Evolutionary conservation across 2,888 invertebrate genomes (phyloP).

Genomic region (Amphipyra berbera): DNA sequence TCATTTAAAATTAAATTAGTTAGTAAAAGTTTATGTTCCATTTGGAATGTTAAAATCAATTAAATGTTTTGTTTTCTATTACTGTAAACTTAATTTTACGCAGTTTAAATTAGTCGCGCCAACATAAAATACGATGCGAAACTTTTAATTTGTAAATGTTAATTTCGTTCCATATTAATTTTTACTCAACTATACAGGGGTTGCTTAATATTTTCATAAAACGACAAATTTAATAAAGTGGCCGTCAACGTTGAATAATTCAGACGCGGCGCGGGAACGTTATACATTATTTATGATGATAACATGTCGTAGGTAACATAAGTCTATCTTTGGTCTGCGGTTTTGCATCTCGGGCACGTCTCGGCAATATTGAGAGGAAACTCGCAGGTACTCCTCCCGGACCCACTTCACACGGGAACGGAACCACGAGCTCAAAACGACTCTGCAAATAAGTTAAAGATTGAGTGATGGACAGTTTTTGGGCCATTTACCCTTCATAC

Average conservation of each 20-base stretch:
- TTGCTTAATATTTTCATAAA: constrained; percentile 80
- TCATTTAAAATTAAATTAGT: constrained; percentile 25
- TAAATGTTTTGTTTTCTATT: constrained; percentile 55
- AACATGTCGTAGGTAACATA: constrained; percentile 83
- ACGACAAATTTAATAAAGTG: constrained; percentile 89
- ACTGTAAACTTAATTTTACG: constrained; percentile 48
- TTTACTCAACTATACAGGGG: constrained; percentile 66
- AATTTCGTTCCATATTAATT: constrained; percentile 76
- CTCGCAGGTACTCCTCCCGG: constrained; percentile 48
- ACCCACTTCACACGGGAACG: constrained; percentile 52
- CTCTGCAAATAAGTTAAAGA: constrained; percentile 36
- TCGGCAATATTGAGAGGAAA: constrained; percentile 75
- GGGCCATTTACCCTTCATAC: constrained; percentile 15
- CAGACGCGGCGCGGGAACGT: constrained; percentile 76
- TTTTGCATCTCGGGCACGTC: constrained; percentile 86
- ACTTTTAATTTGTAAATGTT: constrained; percentile 72
- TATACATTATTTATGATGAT: constrained; percentile 89
- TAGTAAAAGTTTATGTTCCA: constrained; percentile 9
- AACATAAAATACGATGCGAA: constrained; percentile 56
- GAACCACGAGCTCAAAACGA: constrained; percentile 21
- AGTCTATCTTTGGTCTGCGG: constrained; percentile 82
- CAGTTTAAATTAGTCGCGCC: constrained; percentile 52
- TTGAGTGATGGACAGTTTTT: constrained; percentile 20
- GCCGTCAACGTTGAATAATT: constrained; percentile 86
- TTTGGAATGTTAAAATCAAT: constrained; percentile 51